Conservation (phyloP, 2,797 vertebrate species). For the Anisognathus igniventris region DNA sequence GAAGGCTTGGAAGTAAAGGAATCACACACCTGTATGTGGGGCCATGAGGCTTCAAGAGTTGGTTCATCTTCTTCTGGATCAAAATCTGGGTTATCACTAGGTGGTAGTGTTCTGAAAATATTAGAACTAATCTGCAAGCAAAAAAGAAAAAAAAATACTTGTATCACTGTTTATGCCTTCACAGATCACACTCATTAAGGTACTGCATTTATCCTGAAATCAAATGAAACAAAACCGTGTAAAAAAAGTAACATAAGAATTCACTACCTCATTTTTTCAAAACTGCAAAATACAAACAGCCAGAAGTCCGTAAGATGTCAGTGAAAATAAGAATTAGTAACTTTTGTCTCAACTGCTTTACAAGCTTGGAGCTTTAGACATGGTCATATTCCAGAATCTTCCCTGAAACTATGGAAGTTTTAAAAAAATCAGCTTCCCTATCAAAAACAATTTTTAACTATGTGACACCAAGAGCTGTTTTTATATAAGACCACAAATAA, state of each 20-base stretch:
- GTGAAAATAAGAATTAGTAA: neutral
- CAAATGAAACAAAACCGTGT: neutral
- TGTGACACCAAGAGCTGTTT: neutral
- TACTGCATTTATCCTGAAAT: neutral
- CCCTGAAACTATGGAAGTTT: neutral
- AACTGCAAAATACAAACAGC: neutral
- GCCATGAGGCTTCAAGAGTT: slow-evolving; percentile 95
- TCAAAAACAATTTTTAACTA: neutral
- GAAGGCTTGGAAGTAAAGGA: neutral
- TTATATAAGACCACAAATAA: neutral
- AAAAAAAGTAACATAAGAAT: neutral
- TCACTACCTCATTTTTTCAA: neutral
- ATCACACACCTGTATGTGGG: slow-evolving; percentile 89
- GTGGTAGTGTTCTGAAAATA: slow-evolving; percentile 95
- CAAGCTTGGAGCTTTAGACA: neutral
- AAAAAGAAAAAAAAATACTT: slow-evolving; percentile 13
- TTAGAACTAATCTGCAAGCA: slow-evolving; percentile 88
- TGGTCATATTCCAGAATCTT: neutral
- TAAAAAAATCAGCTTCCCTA: neutral
- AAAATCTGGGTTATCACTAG: slow-evolving; percentile 97
- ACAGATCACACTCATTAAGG: neutral
- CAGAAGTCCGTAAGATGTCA: neutral
- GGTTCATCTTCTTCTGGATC: slow-evolving; percentile 98
- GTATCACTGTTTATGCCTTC: neutral
- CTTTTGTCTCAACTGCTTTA: neutral